Evolutionary conservation across 30 jellyfish, hydroid and myxozoan species (phyloP), one percentile per base, ranked within the genome.

Genomic region (Pseudorhiza aurosa): DNA sequence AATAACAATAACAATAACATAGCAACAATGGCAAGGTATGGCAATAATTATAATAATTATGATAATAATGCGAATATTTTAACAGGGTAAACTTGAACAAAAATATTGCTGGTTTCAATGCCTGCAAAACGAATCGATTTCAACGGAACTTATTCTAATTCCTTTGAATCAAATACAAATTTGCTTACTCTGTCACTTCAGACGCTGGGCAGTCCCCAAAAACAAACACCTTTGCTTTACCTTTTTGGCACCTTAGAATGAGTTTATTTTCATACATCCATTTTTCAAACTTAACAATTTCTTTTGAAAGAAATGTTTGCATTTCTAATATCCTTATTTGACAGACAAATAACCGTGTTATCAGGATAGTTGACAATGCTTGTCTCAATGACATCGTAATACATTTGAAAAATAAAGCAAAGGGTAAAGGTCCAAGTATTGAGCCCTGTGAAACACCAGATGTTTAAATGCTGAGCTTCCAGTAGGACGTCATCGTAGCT

Each of bases 371-470:
- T 81, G 84, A 65, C 51, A 33, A 64, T 65, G 65, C 43, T 43
- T 46, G 77, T 14, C 65, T 29, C 69, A 40, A 63, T 44, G 22
- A 53, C 64, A 37, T 81, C 85, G 75, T 45, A 8, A 81, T 46
- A 33, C 62, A 83, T 42, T 78, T 59, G 29, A 78, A 59, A 58
- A 35, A 78, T 21, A 78, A 24, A 39, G 37, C 77, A 76, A 81
- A 81, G 56, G 65, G 68, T 22, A 81, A 76, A 27, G 92, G 92
- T 49, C 92, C 84, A 43, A 68, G 65, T 50, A 81, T 67, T 26
- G 85, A 81, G 51, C 92, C 92, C 75, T 81, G 92, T 2, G 77
- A 85, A 39, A 79, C 91, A 14, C 88, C 79, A 40, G 67, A 75
- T 49, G n/a, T 56, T 75, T 75, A 75, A 56, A 40, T 33, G 79